Base-by-base conservation (phyloP, 2,888 invertebrate species). In the Achlya flavicornis region DNA sequence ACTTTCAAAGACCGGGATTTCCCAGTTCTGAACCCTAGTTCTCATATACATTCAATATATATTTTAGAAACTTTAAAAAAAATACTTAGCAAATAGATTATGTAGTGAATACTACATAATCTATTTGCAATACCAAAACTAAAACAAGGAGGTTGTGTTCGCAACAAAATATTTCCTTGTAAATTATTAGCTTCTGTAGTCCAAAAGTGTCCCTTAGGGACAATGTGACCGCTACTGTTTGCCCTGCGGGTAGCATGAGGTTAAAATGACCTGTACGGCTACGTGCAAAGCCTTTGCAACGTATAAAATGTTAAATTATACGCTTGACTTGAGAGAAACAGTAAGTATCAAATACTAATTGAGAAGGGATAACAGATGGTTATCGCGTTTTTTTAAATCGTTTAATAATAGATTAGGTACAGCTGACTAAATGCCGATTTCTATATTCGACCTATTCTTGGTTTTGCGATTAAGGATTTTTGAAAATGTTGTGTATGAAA, bases 151-250 rank as follows among this genome's bases (percentile, higher is more conserved):
- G 16, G 48, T 16, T 2, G 53, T 53, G 8, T 53, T 16, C 1
- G 19, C 19, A 19, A 53, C 53, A 53, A 19, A 7, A 53, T 53
- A 19, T 53, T 19, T 53, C 10, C 53, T 53, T 53, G 53, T 53
- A 53, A 16, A 53, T 53, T n/a, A 53, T 53, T 53, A 53, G 53
- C 53, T 48, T 48, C 16, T 53, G 53, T 19, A 53, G 53, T 53
- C 53, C 19, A 53, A 53, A 53, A 19, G 53, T 53, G n/a, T 53
- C 19, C 53, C 53, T 19, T 8, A 53, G 53, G 53, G 53, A 53
- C 19, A 53, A 53, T 19, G 19, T 53, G 53, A 53, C 53, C 53
- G 53, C 53, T 53, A 19, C 53, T n/a, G 53, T 53, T 53, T 53
- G 53, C 53, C 53, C 53, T 19, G 53, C 53, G 53, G 53, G 53